Evolutionary conservation across 1,140 invertebrate genomes (phyloP), one percentile per base, ranked within the genome.

Genomic region (Solen grandis): DNA sequence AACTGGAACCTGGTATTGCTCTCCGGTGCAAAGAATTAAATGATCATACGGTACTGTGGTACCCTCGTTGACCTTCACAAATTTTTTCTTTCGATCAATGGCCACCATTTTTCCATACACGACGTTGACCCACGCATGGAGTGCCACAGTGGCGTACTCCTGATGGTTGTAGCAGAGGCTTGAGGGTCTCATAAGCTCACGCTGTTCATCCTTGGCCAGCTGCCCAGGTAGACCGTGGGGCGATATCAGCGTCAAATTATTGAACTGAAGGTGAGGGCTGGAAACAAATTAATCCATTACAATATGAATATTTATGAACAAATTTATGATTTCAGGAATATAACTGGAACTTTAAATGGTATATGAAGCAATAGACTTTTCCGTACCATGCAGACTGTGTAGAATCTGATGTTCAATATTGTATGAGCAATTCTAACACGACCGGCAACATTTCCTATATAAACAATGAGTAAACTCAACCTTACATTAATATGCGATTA

Each of bases 201-300:
- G 74, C 2, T 88, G 73, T 62, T 86, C 78, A 84, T 92, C 89
- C n/a, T 88, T 85, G 5, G 85, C 41, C 73, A 92, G 79, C 41
- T 93, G 93, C 13, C 92, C 94, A 0, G 94, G 94, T 27, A 95
- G 83, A 2, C 95, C 95, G 86, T 95, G 93, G 1, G 94, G 93
- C 1, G 95, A 95, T 25, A 96, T 93, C 19, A 96, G 83, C 0
- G 89, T 91, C 73, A 93, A 72, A 70, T 93, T 93, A 84, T 92
- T 92, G 79, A 93, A 93, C 25, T 89, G 82, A 76, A 93, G 81
- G 72, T 93, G 91, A 13, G 92, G 91, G 82, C 91, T 92, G 84
- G 66, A 85, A 85, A 72, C 46, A 13, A 81, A n/a, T n/a, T n/a
- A n/a, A n/a, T n/a, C n/a, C n/a, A n/a, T n/a, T n/a, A n/a, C n/a